Evolutionary conservation across 2,113 vertebrate species (phyloP), one percentile per base, ranked within the genome.

Genomic region (Paralichthys olivaceus): DNA sequence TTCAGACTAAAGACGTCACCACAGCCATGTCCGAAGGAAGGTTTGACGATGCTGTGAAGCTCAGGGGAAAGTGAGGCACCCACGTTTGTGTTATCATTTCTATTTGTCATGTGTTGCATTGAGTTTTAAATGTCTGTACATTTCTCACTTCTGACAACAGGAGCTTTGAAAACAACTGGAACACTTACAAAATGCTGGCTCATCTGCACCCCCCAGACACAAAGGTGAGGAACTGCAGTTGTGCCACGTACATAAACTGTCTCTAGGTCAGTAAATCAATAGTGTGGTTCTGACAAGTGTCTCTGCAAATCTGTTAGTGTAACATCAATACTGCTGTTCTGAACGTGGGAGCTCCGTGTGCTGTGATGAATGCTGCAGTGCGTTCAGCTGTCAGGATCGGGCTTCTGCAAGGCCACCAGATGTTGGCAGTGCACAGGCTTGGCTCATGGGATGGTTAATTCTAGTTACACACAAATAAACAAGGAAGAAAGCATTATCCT

Each of bases 121-220:
- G 5, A 23, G 28, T 72, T 74, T 69, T 32, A 59, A 64, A 62
- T 74, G n/a, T 67, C 4, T 49, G 22, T 61, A 22, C 53, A 20
- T 75, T 69, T 85, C n/a, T 28, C 3, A 47, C 45, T 14, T 65
- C 58, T 54, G 13, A 7, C 34, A 34, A 80, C 69, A 98, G 97
- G 96, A 98, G 96, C 72, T 99, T 99, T 91, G 95, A 97, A 91
- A 97, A 97, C 85, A 98, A 98, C 93, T 98, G 97, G 96, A 96
- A 95, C 6, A 96, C 97, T 0, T 98, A 98, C 83, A 96, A 96
- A 92, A 91, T 97, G 73, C 90, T 98, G 81, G 96, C 97, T 45
- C 97, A 99, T 9, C 86, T 98, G 82, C 95, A 87, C 67, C 93
- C 94, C 0, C 95, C 96, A 4, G 80, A 94, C 2, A 87, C 91